Evolutionary conservation across 2,888 invertebrate species (phyloP), one percentile per base, ranked within the genome.

Genomic region (Thera obeliscata): DNA sequence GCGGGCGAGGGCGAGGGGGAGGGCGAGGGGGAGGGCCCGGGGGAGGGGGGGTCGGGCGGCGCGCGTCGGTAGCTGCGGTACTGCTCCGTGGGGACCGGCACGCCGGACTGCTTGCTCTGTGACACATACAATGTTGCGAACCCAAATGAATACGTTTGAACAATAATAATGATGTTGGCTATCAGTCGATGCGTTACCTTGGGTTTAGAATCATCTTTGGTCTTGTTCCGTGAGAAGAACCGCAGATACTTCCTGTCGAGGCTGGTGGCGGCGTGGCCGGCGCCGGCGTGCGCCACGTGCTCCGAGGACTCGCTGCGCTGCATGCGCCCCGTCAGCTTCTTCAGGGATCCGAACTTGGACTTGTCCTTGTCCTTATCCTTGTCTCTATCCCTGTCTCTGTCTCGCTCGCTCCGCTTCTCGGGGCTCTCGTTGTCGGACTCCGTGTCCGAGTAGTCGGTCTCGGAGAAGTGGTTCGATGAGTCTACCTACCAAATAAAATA

Each of bases 61-160:
- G 81, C 96, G 95, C 77, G 96, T 90, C 81, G 76, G 78, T 96
- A 96, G 79, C 96, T 97, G 74, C 96, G 94, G 88, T 96, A 97
- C 82, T 97, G 96, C 59, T 96, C 96, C 0, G 97, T 97, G 43
- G 97, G 96, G 56, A 96, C 96, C 0, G 97, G 96, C 65, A 95
- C 95, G 63, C 79, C 79, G 0, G 84, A 74, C 66, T 75, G 82
- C 74, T 94, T 94, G 74, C 76, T 86, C 84, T 87, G 75, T 0
- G n/a, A 22, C 22, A 22, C 22, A 22, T 22, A 22, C 3, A 41
- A 4, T 7, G 41, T 41, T 5, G 1, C 41, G 41, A 41, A 41
- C 7, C 5, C 38, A 38, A 22, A 22, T 22, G 22, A 22, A 22
- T 22, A 22, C 22, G 22, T 22, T 22, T 22, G 22, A 22, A 22